Conservation (phyloP, 2,888 invertebrate species). For the Apantesis nais region DNA sequence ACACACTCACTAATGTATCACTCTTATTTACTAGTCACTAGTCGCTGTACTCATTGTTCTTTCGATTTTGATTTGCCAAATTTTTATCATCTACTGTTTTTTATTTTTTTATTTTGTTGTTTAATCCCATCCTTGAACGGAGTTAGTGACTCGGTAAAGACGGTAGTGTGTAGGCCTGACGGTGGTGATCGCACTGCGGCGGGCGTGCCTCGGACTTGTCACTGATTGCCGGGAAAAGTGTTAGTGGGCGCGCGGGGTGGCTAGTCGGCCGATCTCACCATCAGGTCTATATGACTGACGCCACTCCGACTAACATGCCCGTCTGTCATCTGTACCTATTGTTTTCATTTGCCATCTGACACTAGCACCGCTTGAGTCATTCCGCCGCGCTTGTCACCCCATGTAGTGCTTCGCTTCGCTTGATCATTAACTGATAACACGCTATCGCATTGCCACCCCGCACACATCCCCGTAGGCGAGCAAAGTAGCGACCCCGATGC, state of each 20-base stretch:
- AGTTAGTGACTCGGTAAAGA: conserved; percentile 83
- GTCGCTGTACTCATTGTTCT: conserved; percentile 83
- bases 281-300: conserved; percentile 78
- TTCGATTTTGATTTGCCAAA: conserved; percentile 79
- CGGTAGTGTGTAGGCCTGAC: conserved; percentile 84
- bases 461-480: conserved; percentile 59
- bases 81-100: conserved; percentile 63
- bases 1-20: conserved; percentile 87
- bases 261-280: conserved; percentile 71
- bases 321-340: conserved; percentile 62
- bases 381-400: conserved; percentile 66
- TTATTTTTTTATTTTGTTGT: conserved; percentile 65
- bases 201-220: conserved; percentile 58
- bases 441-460: conserved; percentile 57
- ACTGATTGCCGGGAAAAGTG: conserved; percentile 56
- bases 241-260: conserved; percentile 60
- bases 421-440: conserved; percentile 60
- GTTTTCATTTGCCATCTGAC: conserved; percentile 72
- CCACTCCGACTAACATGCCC: conserved; percentile 76
- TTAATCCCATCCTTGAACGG: conserved; percentile 79
- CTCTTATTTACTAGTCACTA: conserved; percentile 83
- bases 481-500: conserved; percentile 63
- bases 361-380: conserved; percentile 74
- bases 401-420: conserved; percentile 71
- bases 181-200: conserved; percentile 73